Conservation (phyloP, 2,888 invertebrate species). For the Dexiosoma caninum region DNA sequence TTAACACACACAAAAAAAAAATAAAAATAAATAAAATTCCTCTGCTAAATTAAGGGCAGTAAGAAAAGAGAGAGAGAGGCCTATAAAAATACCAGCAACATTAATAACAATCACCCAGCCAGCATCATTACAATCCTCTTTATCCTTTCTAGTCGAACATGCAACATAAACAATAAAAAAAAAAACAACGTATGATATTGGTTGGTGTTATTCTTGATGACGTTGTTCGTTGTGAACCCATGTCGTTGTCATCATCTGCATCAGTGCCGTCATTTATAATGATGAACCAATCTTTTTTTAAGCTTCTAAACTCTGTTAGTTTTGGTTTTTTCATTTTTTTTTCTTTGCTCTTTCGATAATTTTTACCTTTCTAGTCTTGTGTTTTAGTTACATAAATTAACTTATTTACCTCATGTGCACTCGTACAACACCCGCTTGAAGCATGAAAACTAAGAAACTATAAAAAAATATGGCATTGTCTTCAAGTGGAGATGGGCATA, state of each 20-base stretch:
- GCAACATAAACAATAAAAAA: neutral
- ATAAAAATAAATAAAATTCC: too few relatives aligned
- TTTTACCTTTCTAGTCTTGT: constrained; percentile 5
- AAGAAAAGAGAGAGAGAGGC: neutral
- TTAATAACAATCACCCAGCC: constrained; percentile 44
- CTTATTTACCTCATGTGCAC: neutral
- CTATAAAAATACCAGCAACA: neutral
- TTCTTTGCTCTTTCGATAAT: too few relatives aligned
- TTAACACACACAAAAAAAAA: too few relatives aligned
- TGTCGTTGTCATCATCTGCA: constrained; percentile 51
- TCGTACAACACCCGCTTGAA: constrained; percentile 51
- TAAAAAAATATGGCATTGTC: neutral
- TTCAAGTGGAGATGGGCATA: neutral
- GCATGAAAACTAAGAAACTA: neutral
- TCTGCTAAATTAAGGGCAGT: constrained; percentile 22
- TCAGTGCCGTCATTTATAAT: constrained; percentile 54
- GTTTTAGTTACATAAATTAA: constrained; percentile 9
- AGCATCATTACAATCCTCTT: constrained; percentile 18
- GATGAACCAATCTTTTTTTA: constrained; percentile 43
- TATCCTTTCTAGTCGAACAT: constrained; percentile 3
- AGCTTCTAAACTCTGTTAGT: constrained; percentile 22
- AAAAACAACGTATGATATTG: constrained; percentile 31
- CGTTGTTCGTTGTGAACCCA: constrained; percentile 28
- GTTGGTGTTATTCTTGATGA: constrained; percentile 17
- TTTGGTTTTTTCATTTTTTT: too few relatives aligned